Conservation (phyloP, 2,113 vertebrate genomes). For the Glareola pratincola region DNA sequence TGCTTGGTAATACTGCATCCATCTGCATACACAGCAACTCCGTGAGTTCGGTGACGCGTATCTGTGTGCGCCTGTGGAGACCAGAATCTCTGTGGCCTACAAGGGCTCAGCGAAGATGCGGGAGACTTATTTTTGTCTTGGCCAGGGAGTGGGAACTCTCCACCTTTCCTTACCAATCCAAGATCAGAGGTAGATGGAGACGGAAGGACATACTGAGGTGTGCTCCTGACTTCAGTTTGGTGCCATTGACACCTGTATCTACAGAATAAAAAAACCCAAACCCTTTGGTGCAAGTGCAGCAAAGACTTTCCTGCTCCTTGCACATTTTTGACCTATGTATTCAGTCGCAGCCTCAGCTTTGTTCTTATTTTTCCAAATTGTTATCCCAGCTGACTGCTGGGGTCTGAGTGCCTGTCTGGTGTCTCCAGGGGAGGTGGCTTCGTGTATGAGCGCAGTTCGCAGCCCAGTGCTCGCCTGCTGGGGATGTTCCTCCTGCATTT, state of each 20-base stretch:
- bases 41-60: background rate
- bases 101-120: background rate
- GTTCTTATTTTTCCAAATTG: background rate
- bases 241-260: too few species aligned
- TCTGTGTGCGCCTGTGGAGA: rapidly evolving
- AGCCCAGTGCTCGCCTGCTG: background rate
- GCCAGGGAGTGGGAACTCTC: background rate
- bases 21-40: too few species aligned
- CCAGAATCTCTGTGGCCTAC: rapidly evolving
- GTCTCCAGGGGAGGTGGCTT: background rate
- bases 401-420: rapidly evolving
- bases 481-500: background rate
- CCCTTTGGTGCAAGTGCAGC: background rate
- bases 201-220: background rate
- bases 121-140: background rate
- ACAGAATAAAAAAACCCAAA: background rate
- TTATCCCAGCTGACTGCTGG: background rate
- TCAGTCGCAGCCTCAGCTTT: background rate
- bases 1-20: background rate
- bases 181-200: background rate
- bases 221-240: rapidly evolving
- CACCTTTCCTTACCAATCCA: background rate
- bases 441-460: rapidly evolving
- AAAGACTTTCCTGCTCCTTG: background rate
- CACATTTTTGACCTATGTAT: background rate